Base-by-base conservation (phyloP, 2,797 vertebrate species). In the Telmatherina bonti region DNA sequence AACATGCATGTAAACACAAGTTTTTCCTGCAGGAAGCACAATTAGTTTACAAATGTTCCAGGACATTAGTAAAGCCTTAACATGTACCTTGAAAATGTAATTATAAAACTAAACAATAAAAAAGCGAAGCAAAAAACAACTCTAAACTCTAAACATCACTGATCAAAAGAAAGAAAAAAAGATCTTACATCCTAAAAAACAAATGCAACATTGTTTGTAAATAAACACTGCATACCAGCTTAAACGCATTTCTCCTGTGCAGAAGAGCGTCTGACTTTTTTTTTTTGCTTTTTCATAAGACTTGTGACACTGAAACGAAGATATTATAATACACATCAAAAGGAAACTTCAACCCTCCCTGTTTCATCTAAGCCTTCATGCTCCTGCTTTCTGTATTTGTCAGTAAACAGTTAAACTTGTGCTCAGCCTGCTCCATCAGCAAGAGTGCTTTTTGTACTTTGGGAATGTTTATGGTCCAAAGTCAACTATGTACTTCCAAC, bases 361-460 rank as follows among this genome's bases (percentile, higher is more conserved):
- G 36, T 15, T 4, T 38, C 12, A 15, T 38, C 36, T 2, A 38
- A 15, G 38, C 41, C 35, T 49, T 33, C 18, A 26, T 4, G 9
- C 35, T 58, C 2, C 43, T 63, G 33, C 33, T 41, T 7, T 70
- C 53, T 47, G 15, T 29, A 18, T 29, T 8, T 20, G 5, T 22
- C 72, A 36, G 53, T 65, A 68, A 71, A 76, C 60, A 70, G 62
- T 79, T 61, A 18, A 67, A 27, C 59, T 58, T 38, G 31, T 1
- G 36, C 6, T n/a, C 47, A 8, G 22, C 56, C 53, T 60, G 62
- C 53, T 24, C 62, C 72, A 84, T 84, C 66, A 66, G 54, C 85
- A 81, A 77, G 4, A 7, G 1, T 55, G 56, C 60, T 88, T 72
- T 49, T 72, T 61, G 60, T 76, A 74, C 45, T 55, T 0, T 76